These are phyloP conservation scores for Ellobius talpinus DNA, from an alignment of 2,113 vertebrate species.

Conservation along the genomic window DNA sequence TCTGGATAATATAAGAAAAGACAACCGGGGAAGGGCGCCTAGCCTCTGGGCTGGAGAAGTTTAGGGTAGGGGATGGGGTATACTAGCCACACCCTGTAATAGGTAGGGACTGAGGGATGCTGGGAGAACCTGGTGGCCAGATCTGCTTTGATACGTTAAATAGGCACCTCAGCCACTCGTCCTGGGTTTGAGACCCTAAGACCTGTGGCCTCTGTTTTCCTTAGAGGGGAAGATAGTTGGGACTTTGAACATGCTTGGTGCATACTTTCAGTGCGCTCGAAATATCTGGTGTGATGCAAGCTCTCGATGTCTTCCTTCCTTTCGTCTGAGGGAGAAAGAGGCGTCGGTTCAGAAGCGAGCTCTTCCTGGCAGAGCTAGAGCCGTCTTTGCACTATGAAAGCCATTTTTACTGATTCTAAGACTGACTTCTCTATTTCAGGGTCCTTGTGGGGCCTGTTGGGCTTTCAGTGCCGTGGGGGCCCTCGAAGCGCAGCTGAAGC, in stretches of 20 bases:
- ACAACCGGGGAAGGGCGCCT: neutral
- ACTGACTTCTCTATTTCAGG: slow-evolving; percentile 79
- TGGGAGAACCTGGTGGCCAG: neutral
- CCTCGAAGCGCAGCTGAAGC: slow-evolving; percentile 92
- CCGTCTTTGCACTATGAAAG: neutral
- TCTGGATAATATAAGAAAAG: too few species aligned
- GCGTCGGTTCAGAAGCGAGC: neutral
- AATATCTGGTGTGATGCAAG: neutral
- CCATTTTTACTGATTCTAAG: neutral
- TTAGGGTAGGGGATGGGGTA: neutral
- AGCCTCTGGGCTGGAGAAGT: neutral
- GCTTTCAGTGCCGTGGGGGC: slow-evolving; percentile 93
- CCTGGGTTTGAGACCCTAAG: neutral
- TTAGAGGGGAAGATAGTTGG: neutral
- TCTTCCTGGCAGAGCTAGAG: neutral
- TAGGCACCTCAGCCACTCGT: neutral
- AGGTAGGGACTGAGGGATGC: neutral
- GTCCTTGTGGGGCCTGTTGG: slow-evolving; percentile 93
- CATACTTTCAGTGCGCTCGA: neutral
- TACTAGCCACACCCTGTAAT: neutral
- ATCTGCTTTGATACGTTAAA: too few species aligned
- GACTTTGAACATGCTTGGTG: neutral
- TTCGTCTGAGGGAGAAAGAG: neutral
- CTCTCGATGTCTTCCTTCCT: neutral
- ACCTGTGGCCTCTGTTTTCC: neutral